Conservation (phyloP, 1,140 invertebrate genomes). For the Pogonomyrmex barbatus region DNA sequence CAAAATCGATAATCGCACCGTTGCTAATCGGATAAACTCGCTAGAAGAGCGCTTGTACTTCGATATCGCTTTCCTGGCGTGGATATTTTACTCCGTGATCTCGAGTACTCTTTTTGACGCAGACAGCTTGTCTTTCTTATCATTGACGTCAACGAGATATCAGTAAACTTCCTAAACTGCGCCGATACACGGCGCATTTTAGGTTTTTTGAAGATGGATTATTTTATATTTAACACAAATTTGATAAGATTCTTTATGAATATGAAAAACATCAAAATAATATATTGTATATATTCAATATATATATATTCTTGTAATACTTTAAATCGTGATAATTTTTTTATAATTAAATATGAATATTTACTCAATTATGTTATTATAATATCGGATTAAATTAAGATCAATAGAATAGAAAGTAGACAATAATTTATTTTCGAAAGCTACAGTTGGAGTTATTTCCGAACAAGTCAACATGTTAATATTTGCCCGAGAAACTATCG, state of each 20-base stretch:
- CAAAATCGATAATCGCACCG: constrained; percentile 75
- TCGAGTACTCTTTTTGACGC: constrained; percentile 18
- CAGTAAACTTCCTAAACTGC: neutral
- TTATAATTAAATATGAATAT: neutral
- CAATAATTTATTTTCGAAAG: neutral
- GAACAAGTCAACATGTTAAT: neutral
- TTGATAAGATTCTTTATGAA: neutral
- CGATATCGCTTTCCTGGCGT: constrained; percentile 13
- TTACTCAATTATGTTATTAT: neutral
- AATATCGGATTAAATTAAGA: neutral
- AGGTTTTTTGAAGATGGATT: neutral
- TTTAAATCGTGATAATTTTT: neutral
- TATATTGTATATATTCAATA: neutral
- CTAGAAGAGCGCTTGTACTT: constrained; percentile 26
- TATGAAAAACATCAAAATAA: neutral
- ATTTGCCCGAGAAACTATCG: neutral
- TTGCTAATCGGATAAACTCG: constrained; percentile 71
- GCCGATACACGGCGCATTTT: too few species aligned
- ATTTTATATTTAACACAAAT: neutral
- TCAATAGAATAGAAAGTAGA: neutral
- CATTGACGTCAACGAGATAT: neutral
- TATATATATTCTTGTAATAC: neutral
- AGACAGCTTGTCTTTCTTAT: constrained; percentile 33
- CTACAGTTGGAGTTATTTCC: neutral
- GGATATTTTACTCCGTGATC: constrained; percentile 16